A percentile compares a stretch with the other conserved stretches of the same genome.
phyloP scores from a whole-genome alignment of 2,113 vertebrate species.

The Galbula dea region DNA sequence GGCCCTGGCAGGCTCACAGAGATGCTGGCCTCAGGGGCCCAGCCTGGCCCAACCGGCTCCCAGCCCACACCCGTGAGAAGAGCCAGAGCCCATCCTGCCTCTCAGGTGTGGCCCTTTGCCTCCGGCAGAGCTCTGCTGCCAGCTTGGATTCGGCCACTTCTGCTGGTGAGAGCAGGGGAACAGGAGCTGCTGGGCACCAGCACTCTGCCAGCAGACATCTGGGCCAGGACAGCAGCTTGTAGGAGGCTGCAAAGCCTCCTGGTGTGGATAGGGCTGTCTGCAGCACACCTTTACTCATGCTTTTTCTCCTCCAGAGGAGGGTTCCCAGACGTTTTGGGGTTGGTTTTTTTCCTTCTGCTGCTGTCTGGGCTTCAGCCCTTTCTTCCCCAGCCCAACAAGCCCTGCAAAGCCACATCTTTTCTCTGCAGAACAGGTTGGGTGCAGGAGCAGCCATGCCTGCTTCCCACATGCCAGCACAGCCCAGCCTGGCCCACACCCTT shows the following conservation, averaged over 20 bases:
- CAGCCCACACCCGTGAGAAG: conserved; percentile 59
- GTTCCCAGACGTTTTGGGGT: not conserved
- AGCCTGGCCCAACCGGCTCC: conserved; percentile 31
- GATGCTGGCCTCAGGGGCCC: conserved; percentile 16
- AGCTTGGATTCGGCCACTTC: not conserved
- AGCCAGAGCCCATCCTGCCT: not conserved
- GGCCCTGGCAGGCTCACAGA: conserved; percentile 26
- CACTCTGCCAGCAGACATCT: not conserved
- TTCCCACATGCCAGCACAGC: not conserved
- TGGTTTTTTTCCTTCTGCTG: not conserved
- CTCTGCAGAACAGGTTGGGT: conserved; percentile 9
- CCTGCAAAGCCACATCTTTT: not conserved
- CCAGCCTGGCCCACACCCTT: not conserved
- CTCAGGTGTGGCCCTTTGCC: conserved; percentile 53
- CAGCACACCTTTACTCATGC: not conserved
- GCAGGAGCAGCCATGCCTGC: not conserved
- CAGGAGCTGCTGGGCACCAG: not conserved
- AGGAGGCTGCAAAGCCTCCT: not conserved
- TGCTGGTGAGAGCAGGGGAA: not conserved
- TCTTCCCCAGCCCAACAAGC: not conserved
- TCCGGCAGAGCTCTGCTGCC: not conserved
- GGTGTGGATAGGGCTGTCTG: accelerated
- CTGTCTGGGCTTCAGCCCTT: not conserved
- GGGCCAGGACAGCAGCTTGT: not conserved
- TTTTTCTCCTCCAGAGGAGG: not conserved